Evolutionary conservation across 2,113 vertebrate genomes (phyloP), one percentile per base, ranked within the genome.

Genomic region (Monopterus albus): DNA sequence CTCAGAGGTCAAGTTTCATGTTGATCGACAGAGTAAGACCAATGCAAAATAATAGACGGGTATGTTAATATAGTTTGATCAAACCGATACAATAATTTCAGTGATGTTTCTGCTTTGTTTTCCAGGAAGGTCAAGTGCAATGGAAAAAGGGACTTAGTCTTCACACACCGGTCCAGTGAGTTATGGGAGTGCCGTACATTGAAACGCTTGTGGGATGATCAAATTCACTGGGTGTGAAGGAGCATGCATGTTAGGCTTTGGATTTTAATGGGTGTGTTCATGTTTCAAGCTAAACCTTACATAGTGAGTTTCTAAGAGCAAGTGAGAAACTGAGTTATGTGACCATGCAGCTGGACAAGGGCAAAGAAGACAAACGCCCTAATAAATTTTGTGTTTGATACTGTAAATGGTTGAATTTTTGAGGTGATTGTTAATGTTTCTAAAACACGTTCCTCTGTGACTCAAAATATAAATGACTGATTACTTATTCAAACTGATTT

Each of bases 1-100:
- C 46, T 73, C n/a, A 65, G 40, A 67, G 67, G 46, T 78, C 58
- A 55, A 25, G 25, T 74, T 76, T 81, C 45, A 65, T 42, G 26
- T 64, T 64, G 61, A 57, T 29, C 63, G n/a, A 69, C 58, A 60
- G 81, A 82, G 83, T 79, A 81, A 62, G 69, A 63, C 33, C 25
- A 15, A 45, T 17, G 46, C 20, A 20, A 8, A 38, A 33, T 40
- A 21, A 35, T 4, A 42, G 28, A 46, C 28, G 18, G 29, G 0
- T 42, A 0, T 23, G 14, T 67, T 23, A 53, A 17, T 29, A 23
- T 2, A 20, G 52, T 33, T 49, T 57, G 13, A 50, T 2, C 33
- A 14, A 20, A 21, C 6, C 59, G 10, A 51, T 11, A 14, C 6
- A 20, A 3, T 36, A 0, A 15, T 39, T 42, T 50, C 3, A 46